Base-by-base conservation (phyloP, 92 coral and sea anemone genomes). In the Bergia sp. region DNA sequence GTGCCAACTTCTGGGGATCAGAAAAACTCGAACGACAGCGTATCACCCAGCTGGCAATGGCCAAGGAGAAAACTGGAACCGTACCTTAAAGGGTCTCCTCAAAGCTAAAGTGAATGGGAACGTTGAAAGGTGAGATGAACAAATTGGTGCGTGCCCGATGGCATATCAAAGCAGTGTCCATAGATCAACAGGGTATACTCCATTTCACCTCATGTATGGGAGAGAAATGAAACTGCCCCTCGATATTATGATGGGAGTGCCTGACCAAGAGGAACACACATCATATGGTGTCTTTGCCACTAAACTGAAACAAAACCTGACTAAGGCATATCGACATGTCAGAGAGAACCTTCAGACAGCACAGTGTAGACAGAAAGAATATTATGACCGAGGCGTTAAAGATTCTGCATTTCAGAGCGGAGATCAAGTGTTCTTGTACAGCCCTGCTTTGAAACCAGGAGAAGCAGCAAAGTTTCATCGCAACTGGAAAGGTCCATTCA, bases 391-490 rank as follows among this genome's bases (percentile, higher is more conserved):
- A 58, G 75, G 76, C 16, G 41, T 90, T 58, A 77, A 79, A 61
- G 76, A 76, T 16, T 73, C 74, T 39, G 58, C 45, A 72, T 93
- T 77, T 76, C 58, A 67, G 36, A 89, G 92, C 0, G 90, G 95
- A 53, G 92, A 93, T 45, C 85, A 55, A 77, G 93, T 93, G 16
- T 80, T 88, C 75, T 45, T 86, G 57, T 89, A 58, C 65, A 91
- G 72, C 81, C 92, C 91, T 29, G 86, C 83, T 37, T 67, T 91
- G 53, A 73, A 82, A 45, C 47, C 64, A 20, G 90, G 85, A 37
- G 90, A 93, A 72, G 86, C 91, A 21, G 73, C 92, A 11, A 91
- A 91, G 50, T 91, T 91, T 43, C 94, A 81, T 74, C 80, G 90
- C 15, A 77, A 86, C 40, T 89, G 95, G 92, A 89, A 89, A 72